Base-by-base conservation (phyloP, 2,113 vertebrate genomes). In the Delphinus delphis region DNA sequence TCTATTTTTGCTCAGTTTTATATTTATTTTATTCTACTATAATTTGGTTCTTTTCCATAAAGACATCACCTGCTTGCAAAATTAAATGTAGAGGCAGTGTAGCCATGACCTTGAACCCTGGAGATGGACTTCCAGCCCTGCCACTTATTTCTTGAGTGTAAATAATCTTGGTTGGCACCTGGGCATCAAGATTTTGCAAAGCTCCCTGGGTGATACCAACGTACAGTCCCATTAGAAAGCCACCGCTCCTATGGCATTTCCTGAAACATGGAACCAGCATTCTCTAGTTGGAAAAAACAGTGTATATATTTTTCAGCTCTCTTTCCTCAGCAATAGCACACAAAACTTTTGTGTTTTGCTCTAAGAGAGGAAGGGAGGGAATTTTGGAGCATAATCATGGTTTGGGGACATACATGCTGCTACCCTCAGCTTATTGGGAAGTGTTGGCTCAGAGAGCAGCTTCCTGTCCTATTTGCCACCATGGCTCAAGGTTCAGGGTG, bases 41-140 rank as follows among this genome's bases (percentile, higher is more conserved):
- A 70, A 63, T 84, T 76, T 58, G 65, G 94, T 93, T 93, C 6
- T 92, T 88, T 86, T 93, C 9, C 76, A 70, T 36, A 18, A 93
- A 90, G 74, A 74, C 18, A 80, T 33, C 2, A 68, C 55, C n/a
- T 17, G 55, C 55, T 94, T 94, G 63, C 14, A 94, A 95, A 93
- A 83, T 83, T 96, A 73, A 94, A 93, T 68, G 26, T 55, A 74
- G 55, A 83, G 50, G 20, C 47, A 67, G 8, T 74, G 47, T n/a
- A 92, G 58, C 25, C 80, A 88, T 82, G 31, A 62, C 68, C 14
- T 74, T 65, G 58, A 88, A 74, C 14, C 26, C 73, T 36, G 28
- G 21, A 86, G 25, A 87, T 31, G 20, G 38, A 68, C 38, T 90
- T 5, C 36, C 18, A 47, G 20, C 20, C 87, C 25, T 67, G 31